Percentiles rank a stretch among this genome's conserved stretches.
These are phyloP conservation scores for Phataginus tetradactyla DNA, from an alignment of 2,797 vertebrate species.

Conservation along the genomic window DNA sequence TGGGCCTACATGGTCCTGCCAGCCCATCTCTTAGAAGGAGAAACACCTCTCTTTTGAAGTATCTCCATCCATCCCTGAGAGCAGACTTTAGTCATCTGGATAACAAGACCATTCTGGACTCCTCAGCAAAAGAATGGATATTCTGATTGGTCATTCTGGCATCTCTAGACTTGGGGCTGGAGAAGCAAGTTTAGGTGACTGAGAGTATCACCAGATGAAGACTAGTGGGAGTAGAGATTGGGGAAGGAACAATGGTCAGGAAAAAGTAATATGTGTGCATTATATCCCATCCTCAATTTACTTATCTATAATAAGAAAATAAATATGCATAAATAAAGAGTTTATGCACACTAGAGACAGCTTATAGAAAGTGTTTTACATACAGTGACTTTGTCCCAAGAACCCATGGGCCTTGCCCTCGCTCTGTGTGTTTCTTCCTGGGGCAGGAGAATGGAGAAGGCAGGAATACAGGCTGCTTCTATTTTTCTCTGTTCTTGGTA, in stretches of 20 bases:
- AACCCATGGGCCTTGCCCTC: background rate
- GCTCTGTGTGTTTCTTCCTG: background rate
- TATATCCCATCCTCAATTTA: background rate
- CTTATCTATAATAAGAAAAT: background rate
- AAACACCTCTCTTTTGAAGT: background rate
- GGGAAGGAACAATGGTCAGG: background rate
- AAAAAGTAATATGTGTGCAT: background rate
- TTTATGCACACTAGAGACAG: background rate
- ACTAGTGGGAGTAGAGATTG: background rate
- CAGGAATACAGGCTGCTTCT: background rate
- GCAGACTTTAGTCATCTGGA: background rate
- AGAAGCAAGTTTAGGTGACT: background rate
- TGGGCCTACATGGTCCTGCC: accelerated
- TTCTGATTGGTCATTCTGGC: background rate
- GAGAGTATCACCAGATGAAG: background rate
- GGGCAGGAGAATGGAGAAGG: background rate
- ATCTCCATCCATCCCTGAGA: background rate
- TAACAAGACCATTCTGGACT: background rate
- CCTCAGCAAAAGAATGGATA: background rate
- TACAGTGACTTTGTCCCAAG: background rate
- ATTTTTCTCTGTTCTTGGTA: background rate
- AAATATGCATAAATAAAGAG: background rate
- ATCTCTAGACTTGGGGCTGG: background rate
- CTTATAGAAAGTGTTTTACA: background rate
- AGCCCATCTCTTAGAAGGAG: background rate